Evolutionary conservation across 2,797 vertebrate species (phyloP).

Genomic region (Micromesistius poutassou): DNA sequence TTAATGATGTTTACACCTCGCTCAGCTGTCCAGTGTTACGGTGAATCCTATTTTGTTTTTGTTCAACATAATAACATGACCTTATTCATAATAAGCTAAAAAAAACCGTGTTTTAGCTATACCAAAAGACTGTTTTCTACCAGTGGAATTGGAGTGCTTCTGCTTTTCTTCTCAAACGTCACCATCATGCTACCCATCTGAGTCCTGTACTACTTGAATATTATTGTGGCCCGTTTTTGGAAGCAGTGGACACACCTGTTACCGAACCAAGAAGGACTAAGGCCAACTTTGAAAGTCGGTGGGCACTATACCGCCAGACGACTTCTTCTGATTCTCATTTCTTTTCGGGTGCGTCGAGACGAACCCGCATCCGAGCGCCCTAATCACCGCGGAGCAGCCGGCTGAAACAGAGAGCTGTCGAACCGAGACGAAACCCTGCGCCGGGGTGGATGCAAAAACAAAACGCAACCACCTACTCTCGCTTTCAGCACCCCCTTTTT

Average conservation of each 20-base stretch:
- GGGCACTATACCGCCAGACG: background rate
- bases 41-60: conserved; percentile 31
- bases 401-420: background rate
- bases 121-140: background rate
- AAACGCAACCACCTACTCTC: no score
- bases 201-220: conserved; percentile 76
- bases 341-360: background rate
- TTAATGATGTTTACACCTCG: conserved; percentile 57
- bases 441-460: no score
- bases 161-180: conserved; percentile 8
- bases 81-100: no score
- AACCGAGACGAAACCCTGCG: background rate
- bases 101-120: background rate
- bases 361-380: background rate
- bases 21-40: conserved; percentile 57
- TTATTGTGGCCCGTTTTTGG: conserved; percentile 26
- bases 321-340: background rate
- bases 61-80: background rate
- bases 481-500: no score
- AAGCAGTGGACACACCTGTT: conserved; percentile 27
- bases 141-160: background rate
- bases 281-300: background rate
- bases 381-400: background rate
- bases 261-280: conserved; percentile 19
- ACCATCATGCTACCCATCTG: conserved; percentile 28